phyloP scores from a whole-genome alignment of 2,888 invertebrate species.

The Ornithoptera alexandrae region DNA sequence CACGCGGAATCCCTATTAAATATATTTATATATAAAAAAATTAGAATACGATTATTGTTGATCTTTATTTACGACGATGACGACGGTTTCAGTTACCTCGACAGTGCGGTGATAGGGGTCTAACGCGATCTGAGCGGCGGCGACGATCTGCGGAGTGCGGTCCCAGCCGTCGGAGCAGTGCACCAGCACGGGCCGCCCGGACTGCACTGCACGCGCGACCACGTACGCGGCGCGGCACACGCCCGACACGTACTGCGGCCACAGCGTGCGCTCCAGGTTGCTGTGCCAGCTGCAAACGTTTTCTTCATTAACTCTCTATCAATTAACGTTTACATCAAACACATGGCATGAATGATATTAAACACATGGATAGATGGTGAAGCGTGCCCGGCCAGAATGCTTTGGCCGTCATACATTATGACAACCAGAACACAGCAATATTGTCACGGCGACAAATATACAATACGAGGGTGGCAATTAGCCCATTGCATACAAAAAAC shows the following conservation, averaged over 20 bases:
- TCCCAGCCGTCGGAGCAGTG: conserved; percentile 99
- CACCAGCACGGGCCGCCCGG: conserved; percentile 94
- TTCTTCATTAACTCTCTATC: too few relatives aligned
- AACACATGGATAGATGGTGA: too few relatives aligned
- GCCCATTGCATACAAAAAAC: too few relatives aligned
- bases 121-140: conserved; percentile 93
- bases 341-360: too few relatives aligned
- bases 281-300: conserved; percentile 87
- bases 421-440: too few relatives aligned
- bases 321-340: too few relatives aligned
- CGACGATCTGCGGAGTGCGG: conserved; percentile 97
- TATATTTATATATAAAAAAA: not conserved
- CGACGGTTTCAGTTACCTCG: conserved; percentile 77
- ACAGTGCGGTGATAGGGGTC: conserved; percentile 97
- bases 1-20: conserved; percentile 91
- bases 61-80: not conserved
- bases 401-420: too few relatives aligned
- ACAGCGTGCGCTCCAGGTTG: conserved; percentile 91
- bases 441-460: too few relatives aligned
- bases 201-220: conserved; percentile 89
- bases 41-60: not conserved
- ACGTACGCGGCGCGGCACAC: conserved; percentile 89
- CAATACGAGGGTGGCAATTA: too few relatives aligned
- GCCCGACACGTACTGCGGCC: conserved; percentile 94
- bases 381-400: too few relatives aligned